phyloP scores from a whole-genome alignment of 1,140 invertebrate species.

The Streblospio benedicti region DNA sequence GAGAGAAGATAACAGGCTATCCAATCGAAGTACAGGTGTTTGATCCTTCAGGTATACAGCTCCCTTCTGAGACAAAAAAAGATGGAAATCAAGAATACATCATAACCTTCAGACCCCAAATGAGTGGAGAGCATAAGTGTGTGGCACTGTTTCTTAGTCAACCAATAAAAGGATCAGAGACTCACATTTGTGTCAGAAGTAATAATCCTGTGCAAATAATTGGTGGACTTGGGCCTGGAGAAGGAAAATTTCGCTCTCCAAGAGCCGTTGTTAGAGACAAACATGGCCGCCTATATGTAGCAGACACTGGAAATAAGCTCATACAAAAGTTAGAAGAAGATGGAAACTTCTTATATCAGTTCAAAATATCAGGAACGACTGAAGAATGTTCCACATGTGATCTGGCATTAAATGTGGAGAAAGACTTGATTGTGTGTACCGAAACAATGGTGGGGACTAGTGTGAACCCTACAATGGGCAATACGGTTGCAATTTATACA shows the following conservation, averaged over 20 bases:
- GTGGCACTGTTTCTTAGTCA: not conserved
- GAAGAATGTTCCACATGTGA: conserved; percentile 11
- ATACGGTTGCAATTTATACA: conserved; percentile 4
- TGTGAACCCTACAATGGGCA: conserved; percentile 1
- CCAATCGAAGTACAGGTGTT: not conserved
- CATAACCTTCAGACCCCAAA: conserved; percentile 3
- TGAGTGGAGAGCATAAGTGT: not conserved
- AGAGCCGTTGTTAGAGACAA: conserved; percentile 1
- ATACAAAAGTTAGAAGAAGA: conserved; percentile 11
- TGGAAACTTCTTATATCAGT: conserved; percentile 8
- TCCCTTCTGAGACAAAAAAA: not conserved
- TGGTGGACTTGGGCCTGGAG: not conserved
- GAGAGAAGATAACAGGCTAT: not conserved
- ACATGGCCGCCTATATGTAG: conserved; percentile 3
- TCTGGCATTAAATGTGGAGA: not conserved
- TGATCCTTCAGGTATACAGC: not conserved
- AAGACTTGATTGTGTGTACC: conserved; percentile 3
- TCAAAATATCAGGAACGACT: conserved; percentile 1
- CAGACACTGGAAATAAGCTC: conserved; percentile 8
- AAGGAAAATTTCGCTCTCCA: conserved; percentile 4
- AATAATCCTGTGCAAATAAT: conserved; percentile 7
- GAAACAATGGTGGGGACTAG: conserved; percentile 3
- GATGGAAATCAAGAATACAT: too few species aligned
- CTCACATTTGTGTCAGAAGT: not conserved
- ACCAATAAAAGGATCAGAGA: not conserved